Conservation (phyloP, 1,140 invertebrate genomes). For the Muscidifurax raptorellus region DNA sequence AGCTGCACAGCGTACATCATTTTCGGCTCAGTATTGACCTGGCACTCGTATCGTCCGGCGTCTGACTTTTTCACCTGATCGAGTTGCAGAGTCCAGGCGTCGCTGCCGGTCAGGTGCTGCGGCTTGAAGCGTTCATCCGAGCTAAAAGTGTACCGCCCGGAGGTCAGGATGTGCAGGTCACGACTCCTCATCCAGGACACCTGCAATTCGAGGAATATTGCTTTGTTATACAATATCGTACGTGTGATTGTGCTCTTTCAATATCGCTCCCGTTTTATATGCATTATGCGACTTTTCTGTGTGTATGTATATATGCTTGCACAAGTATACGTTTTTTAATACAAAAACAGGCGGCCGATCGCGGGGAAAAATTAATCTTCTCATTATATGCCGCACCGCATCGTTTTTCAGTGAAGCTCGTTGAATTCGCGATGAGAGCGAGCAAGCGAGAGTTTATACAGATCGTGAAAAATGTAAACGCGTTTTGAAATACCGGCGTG, state of each 20-base stretch:
- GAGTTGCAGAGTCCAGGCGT: conserved; percentile 83
- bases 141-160: conserved; percentile 82
- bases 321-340: too few relatives aligned
- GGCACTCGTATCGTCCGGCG: conserved; percentile 85
- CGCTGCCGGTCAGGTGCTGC: conserved; percentile 75
- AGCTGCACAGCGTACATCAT: conserved; percentile 82
- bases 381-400: too few relatives aligned
- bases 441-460: too few relatives aligned
- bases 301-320: too few relatives aligned
- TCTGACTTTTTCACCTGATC: conserved; percentile 80
- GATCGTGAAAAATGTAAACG: too few relatives aligned
- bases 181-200: conserved; percentile 86
- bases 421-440: too few relatives aligned
- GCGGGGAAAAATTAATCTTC: too few relatives aligned
- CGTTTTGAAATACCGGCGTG: too few relatives aligned
- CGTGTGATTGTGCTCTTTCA: not conserved
- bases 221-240: not conserved
- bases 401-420: too few relatives aligned
- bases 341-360: too few relatives aligned
- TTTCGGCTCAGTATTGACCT: conserved; percentile 88
- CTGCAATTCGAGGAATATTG: conserved; percentile 72
- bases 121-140: conserved; percentile 82
- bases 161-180: conserved; percentile 86
- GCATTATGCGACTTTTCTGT: too few relatives aligned
- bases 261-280: too few relatives aligned